Percentiles rank a stretch among this genome's conserved stretches.
Evolutionary conservation across 2,113 vertebrate species (phyloP).

Genomic region (Conger conger): DNA sequence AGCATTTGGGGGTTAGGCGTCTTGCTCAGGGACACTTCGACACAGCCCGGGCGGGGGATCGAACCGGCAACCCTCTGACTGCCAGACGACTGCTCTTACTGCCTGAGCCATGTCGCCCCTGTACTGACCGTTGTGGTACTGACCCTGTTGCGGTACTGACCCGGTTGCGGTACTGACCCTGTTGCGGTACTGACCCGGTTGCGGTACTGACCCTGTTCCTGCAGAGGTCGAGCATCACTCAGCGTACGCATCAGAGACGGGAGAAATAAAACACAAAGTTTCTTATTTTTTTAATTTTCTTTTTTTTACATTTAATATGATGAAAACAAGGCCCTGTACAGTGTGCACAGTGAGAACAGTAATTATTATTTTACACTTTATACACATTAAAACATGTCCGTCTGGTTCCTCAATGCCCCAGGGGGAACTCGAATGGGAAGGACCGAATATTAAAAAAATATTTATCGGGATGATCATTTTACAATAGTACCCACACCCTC

Average conservation of each 20-base stretch:
- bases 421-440: slow-evolving; percentile 74
- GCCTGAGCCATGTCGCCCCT: too few species aligned
- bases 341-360: slow-evolving; percentile 96
- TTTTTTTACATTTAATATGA: slow-evolving; percentile 95
- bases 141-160: too few species aligned
- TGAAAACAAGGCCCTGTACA: slow-evolving; percentile 98
- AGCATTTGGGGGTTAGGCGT: too few species aligned
- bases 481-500: slow-evolving; percentile 68
- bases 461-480: slow-evolving; percentile 53
- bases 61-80: too few species aligned
- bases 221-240: too few species aligned
- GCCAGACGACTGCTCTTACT: too few species aligned
- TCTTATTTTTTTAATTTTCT: slow-evolving; percentile 68
- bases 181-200: too few species aligned
- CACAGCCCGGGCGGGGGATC: too few species aligned
- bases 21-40: too few species aligned
- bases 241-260: not conserved
- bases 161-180: too few species aligned
- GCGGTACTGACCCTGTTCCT: too few species aligned
- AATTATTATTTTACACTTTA: slow-evolving; percentile 97
- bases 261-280: slow-evolving; percentile 56
- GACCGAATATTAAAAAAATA: slow-evolving; percentile 71
- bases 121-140: too few species aligned
- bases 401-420: slow-evolving; percentile 76
- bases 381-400: slow-evolving; percentile 86